Conservation (phyloP, 2,888 invertebrate species). For the Cheiracanthium punctorium region DNA sequence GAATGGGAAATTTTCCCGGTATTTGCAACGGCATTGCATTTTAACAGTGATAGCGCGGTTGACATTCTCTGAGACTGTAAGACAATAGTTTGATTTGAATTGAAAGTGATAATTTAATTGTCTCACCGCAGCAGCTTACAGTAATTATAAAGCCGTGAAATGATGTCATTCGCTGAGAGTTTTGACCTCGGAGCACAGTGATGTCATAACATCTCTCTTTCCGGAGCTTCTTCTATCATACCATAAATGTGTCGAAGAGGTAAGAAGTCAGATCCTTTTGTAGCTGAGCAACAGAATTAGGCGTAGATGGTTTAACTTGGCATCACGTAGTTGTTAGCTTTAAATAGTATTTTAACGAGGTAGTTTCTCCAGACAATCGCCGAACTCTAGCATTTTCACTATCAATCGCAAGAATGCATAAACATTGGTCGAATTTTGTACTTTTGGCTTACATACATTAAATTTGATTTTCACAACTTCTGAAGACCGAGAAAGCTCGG, state of each 20-base stretch:
- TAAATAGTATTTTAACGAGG: too few relatives aligned
- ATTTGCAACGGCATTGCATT: neutral
- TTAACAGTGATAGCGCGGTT: neutral
- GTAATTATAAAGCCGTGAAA: neutral
- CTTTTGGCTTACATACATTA: too few relatives aligned
- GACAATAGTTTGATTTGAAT: neutral
- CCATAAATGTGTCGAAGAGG: neutral
- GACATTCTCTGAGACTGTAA: neutral
- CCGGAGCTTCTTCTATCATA: neutral
- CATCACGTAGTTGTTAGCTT: too few relatives aligned
- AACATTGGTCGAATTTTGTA: too few relatives aligned
- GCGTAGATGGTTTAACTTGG: too few relatives aligned
- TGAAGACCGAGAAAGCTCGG: too few relatives aligned
- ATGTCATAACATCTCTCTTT: neutral
- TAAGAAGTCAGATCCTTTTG: neutral
- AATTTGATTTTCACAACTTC: too few relatives aligned
- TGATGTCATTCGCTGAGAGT: neutral
- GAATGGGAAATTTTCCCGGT: neutral
- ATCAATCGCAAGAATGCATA: too few relatives aligned
- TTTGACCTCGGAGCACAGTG: neutral
- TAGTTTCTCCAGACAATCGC: too few relatives aligned
- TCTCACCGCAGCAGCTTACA: neutral
- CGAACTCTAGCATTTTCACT: too few relatives aligned
- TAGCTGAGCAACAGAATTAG: neutral
- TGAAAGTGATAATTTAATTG: conserved; percentile 10